A percentile compares a stretch with the other conserved stretches of the same genome.
Conservation (phyloP, 2,888 invertebrate genomes). For the Bedellia somnulentella region DNA sequence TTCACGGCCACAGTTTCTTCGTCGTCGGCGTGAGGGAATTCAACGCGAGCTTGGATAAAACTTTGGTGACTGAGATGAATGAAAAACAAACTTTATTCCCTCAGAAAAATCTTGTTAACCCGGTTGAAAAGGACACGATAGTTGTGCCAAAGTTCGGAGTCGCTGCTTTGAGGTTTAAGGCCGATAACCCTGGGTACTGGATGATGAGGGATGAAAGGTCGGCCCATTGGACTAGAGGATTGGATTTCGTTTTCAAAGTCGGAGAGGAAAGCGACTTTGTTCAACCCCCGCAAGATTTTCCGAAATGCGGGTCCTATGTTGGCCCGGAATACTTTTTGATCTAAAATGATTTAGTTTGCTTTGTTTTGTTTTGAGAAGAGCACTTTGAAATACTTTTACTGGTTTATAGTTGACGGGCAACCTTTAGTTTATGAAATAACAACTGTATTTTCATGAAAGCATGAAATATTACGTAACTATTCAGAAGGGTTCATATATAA, state of each 20-base stretch:
- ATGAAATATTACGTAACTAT: too few species aligned
- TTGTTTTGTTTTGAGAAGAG: too few species aligned
- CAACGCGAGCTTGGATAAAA: conserved; percentile 45
- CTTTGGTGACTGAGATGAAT: conserved; percentile 61
- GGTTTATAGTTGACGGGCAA: too few species aligned
- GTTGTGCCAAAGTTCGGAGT: conserved; percentile 71
- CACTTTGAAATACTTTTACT: too few species aligned
- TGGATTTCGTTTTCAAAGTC: conserved; percentile 74
- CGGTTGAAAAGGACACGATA: conserved; percentile 73
- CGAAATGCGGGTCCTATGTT: conserved; percentile 75
- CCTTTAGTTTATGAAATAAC: too few species aligned
- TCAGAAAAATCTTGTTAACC: conserved; percentile 58
- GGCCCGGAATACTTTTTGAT: conserved; percentile 76
- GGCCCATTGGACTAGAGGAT: conserved; percentile 72
- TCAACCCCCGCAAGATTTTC: conserved; percentile 70
- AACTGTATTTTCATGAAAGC: too few species aligned
- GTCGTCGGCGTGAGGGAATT: conserved; percentile 64
- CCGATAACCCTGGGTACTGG: conserved; percentile 82
- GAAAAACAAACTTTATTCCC: conserved; percentile 52
- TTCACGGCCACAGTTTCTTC: conserved; percentile 75
- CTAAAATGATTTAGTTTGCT: too few species aligned
- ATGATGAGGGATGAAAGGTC: conserved; percentile 77
- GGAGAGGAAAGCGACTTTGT: conserved; percentile 68
- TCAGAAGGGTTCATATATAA: too few species aligned
- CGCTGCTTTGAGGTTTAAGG: conserved; percentile 71